Base-by-base conservation (phyloP, 2,113 vertebrate genomes). In the Leptodactylus fuscus region DNA sequence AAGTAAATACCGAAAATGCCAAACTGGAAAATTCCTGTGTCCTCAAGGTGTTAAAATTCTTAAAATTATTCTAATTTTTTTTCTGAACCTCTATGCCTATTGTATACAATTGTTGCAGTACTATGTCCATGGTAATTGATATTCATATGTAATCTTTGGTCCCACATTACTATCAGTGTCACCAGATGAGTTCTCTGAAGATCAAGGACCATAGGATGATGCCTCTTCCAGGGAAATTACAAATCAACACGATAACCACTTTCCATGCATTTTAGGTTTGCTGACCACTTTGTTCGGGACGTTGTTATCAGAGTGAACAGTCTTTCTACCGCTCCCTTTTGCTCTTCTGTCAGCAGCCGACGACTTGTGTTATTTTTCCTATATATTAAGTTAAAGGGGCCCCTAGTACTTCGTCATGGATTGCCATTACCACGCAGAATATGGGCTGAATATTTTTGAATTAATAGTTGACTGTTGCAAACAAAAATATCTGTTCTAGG, bases 221-320 rank as follows among this genome's bases (percentile, higher is more conserved):
- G 70, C 41, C 5, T 74, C 5, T 15, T 51, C 48, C 20, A 20
- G n/a, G 49, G 48, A 77, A 77, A 38, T 36, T n/a, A n/a, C 32
- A 58, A 38, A 58, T 1, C 3, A 11, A 44, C 29, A 34, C 53
- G 48, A 32, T 79, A 79, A 58, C 5, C 51, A 58, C 49, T 20
- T 36, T 38, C 10, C 32, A 58, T 2, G 32, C 34, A 32, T 38
- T 55, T 58, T 34, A 55, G 76, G 8, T 58, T 24, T 58, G 76
- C 76, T 79, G 51, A 79, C 76, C 10, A 49, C 22, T 48, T 53
- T 34, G 12, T 38, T 38, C 41, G 16, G 36, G 16, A 13, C 11
- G 2, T n/a, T 44, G 53, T 75, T 83, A 83, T 83, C 81, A 60
- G n/a, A 10, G 38, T 75, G n/a, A 83, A 27, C 81, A 74, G 69